Evolutionary conservation across 2,113 vertebrate genomes (phyloP).

Genomic region (Gymnarchus niloticus): DNA sequence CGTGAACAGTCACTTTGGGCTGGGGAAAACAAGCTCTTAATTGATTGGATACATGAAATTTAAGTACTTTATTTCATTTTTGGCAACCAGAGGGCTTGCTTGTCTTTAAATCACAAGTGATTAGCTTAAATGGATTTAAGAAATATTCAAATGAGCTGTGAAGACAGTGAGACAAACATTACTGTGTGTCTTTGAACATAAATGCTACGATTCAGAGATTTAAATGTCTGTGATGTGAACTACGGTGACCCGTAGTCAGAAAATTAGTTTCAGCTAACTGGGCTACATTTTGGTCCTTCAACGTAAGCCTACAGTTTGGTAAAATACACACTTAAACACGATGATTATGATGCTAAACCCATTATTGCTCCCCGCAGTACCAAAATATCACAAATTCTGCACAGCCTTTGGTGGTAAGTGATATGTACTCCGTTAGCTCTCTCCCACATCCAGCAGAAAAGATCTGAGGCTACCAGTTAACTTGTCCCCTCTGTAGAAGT

Average conservation of each 20-base stretch:
- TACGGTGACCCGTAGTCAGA: not conserved
- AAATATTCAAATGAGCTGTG: constrained; percentile 10
- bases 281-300: not conserved
- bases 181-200: not conserved
- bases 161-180: not conserved
- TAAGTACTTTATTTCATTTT: constrained; percentile 19
- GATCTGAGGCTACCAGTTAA: constrained; percentile 21
- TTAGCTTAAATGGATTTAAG: constrained; percentile 5
- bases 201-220: not conserved
- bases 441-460: not conserved
- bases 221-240: not conserved
- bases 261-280: not conserved
- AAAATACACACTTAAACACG: not conserved
- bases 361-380: too few species aligned
- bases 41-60: constrained; percentile 22
- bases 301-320: not conserved
- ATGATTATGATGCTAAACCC: not conserved
- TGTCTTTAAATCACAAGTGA: constrained; percentile 9
- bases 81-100: not conserved
- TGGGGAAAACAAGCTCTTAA: constrained; percentile 31
- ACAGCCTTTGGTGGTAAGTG: too few species aligned
- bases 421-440: too few species aligned
- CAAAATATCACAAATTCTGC: too few species aligned
- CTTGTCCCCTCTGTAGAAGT: constrained; percentile 27
- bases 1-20: constrained; percentile 34